These are phyloP conservation scores for Podocnemis expansa DNA, from an alignment of 2,113 vertebrate genomes.

Conservation along the genomic window DNA sequence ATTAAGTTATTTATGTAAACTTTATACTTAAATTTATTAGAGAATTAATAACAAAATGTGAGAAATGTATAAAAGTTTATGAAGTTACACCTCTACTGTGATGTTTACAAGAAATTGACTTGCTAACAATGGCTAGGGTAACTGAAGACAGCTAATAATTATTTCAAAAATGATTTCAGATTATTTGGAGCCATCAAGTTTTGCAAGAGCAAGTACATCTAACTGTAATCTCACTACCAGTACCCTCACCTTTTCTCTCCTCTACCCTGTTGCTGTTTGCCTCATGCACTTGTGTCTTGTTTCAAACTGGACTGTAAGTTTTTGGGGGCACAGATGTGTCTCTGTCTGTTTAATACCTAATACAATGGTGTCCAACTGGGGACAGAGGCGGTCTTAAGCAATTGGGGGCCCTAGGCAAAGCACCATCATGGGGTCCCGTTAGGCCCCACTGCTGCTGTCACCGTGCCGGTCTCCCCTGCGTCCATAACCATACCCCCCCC, in stretches of 20 bases:
- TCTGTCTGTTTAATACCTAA: neutral
- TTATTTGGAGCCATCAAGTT: neutral
- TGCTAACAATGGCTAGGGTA: neutral
- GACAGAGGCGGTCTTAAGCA: too few species aligned
- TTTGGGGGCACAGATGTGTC: neutral
- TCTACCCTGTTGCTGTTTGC: accelerated
- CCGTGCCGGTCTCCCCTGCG: too few species aligned
- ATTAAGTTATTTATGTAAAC: neutral
- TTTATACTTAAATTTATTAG: neutral
- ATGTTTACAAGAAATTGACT: neutral
- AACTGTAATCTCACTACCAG: neutral
- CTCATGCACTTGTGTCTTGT: neutral
- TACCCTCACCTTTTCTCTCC: neutral
- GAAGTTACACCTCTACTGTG: neutral
- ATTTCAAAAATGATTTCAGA: neutral
- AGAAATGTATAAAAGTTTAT: neutral
- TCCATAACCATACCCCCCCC: too few species aligned
- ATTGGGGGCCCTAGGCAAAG: too few species aligned
- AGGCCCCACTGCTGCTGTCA: too few species aligned
- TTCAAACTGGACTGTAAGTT: neutral
- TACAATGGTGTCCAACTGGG: accelerated
- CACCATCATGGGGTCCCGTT: too few species aligned
- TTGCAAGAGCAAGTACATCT: neutral
- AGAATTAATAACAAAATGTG: neutral
- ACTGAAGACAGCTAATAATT: neutral